Evolutionary conservation across 2,888 invertebrate genomes (phyloP).

Genomic region (Calameuta filiformis): DNA sequence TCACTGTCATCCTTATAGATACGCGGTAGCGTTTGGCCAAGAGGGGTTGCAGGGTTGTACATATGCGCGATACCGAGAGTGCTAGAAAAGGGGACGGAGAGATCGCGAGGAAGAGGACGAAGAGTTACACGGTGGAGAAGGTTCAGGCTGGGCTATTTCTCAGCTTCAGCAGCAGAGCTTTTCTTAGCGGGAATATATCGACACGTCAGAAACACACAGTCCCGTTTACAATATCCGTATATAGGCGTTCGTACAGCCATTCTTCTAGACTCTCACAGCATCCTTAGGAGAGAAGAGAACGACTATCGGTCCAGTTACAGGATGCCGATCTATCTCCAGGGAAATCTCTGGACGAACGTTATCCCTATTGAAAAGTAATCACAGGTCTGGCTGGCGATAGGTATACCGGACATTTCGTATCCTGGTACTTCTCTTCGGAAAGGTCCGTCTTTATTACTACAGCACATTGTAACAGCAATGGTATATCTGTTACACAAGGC

Average conservation of each 20-base stretch:
- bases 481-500: not conserved
- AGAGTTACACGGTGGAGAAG: constrained; percentile 15
- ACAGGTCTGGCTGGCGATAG: not conserved
- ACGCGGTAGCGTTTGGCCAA: not conserved
- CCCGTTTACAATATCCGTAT: constrained; percentile 53
- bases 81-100: constrained; percentile 27
- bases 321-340: not conserved
- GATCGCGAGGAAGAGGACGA: constrained; percentile 18
- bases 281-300: not conserved
- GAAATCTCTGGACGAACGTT: not conserved
- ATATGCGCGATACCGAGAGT: not conserved
- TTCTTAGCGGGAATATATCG: constrained; percentile 63
- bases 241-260: constrained; percentile 28
- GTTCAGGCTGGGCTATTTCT: constrained; percentile 57
- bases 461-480: not conserved
- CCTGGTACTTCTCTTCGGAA: not conserved
- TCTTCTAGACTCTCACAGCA: not conserved
- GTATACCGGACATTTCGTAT: not conserved
- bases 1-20: not conserved
- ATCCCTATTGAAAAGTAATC: not conserved
- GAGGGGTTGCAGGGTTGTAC: not conserved
- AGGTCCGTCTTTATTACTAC: not conserved
- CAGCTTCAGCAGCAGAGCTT: constrained; percentile 64
- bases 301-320: not conserved
- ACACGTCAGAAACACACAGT: constrained; percentile 59